Base-by-base conservation (phyloP, 2,113 vertebrate genomes). In the Beaufortia kweichowensis region DNA sequence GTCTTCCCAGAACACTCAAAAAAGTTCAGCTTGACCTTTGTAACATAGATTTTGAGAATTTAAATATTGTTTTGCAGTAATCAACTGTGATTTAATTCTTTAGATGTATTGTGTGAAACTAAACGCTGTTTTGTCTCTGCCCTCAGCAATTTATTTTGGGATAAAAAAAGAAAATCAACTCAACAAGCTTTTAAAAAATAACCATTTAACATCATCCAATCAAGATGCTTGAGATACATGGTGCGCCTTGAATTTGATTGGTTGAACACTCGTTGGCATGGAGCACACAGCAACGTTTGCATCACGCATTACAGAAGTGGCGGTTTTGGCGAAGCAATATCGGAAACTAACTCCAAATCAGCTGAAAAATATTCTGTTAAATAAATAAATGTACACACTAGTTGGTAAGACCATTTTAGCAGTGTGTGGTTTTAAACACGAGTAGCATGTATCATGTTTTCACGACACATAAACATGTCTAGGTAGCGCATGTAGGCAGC, bases 181-280 rank as follows among this genome's bases (percentile, higher is more conserved):
- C n/a, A n/a, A n/a, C n/a, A 39, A 39, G 35, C 35, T 39, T 39
- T 39, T n/a, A n/a, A 57, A 57, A 57, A 21, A 57, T 10, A 57
- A 57, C 55, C 55, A 1, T 57, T 57, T 24, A 57, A 2, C 21
- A 57, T 57, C 55, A 57, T 57, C 55, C 55, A 57, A 57, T 57
- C 55, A 57, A 11, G 7, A 57, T 57, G n/a, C n/a, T n/a, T n/a
- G n/a, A n/a, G n/a, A n/a, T n/a, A n/a, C n/a, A n/a, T n/a, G n/a
- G n/a, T 56, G 23, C 7, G n/a, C 21, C 9, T 23, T 23, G n/a
- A 23, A 56, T 24, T 21, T 56, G 53, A 56, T 56, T 56, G 53
- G 53, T n/a, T 56, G 53, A 56, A 19, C 10, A 21, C 53, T 56
- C 53, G 10, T 56, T 56, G 53, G 53, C 23, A 0, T n/a, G 21